Conservation (phyloP, 2,888 invertebrate species). For the Formica aserva region DNA sequence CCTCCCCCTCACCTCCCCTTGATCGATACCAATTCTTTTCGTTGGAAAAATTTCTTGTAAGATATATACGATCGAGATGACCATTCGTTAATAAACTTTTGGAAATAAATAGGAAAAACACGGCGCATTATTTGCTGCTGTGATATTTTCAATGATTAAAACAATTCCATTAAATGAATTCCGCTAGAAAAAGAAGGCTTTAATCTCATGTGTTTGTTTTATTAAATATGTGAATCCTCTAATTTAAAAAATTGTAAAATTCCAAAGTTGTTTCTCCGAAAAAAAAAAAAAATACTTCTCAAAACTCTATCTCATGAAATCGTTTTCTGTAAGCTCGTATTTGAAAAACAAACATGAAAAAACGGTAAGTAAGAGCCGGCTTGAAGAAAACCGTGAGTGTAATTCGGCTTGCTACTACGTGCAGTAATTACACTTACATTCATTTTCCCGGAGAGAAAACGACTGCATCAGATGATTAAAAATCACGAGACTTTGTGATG, state of each 20-base stretch:
- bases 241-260: neutral
- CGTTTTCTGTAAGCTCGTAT: conserved; percentile 22
- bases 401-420: conserved; percentile 52
- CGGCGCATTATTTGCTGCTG: neutral
- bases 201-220: neutral
- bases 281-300: neutral
- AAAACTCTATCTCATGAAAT: neutral
- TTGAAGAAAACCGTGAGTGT: conserved; percentile 23
- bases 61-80: neutral
- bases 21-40: conserved; percentile 7
- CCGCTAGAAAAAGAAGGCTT: neutral
- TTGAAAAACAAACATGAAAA: conserved; percentile 17
- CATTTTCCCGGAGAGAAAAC: conserved; percentile 36
- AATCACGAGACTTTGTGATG: conserved; percentile 57
- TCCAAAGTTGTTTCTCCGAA: neutral
- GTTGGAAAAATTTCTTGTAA: neutral
- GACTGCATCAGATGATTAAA: conserved; percentile 72
- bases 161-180: neutral
- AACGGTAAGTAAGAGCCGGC: conserved; percentile 14
- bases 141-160: neutral
- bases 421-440: conserved; percentile 62
- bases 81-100: neutral
- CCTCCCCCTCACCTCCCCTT: neutral
- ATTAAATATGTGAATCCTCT: neutral
- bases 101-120: neutral